A percentile compares a stretch with the other conserved stretches of the same genome.
Evolutionary conservation across 2,113 vertebrate genomes (phyloP).

Genomic region (Chaetura pelagica): DNA sequence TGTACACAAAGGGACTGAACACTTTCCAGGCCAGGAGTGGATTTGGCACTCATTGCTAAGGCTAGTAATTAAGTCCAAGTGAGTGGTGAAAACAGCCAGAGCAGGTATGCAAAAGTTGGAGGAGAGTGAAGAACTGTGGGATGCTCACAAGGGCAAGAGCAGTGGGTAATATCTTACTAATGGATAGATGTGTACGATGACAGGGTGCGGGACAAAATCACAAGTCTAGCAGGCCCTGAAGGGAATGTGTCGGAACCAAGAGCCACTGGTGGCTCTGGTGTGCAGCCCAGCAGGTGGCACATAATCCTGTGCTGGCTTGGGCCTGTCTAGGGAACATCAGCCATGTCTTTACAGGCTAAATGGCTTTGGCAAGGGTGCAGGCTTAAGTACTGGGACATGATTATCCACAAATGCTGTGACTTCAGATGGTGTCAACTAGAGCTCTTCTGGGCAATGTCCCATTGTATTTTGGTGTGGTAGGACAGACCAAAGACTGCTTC

Average conservation of each 20-base stretch:
- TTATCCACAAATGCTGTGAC: not conserved
- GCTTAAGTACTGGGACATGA: not conserved
- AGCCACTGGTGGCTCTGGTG: not conserved
- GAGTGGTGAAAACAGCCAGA: not conserved
- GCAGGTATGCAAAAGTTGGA: not conserved
- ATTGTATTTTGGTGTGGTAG: not conserved
- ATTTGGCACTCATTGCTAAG: not conserved
- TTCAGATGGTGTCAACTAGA: not conserved
- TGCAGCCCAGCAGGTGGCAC: not conserved
- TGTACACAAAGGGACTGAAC: not conserved
- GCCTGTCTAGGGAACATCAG: not conserved
- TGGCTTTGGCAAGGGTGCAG: not conserved
- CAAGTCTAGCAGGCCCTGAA: not conserved
- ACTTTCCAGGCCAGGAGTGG: not conserved
- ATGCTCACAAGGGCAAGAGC: not conserved
- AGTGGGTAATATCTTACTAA: accelerated
- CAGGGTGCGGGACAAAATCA: not conserved
- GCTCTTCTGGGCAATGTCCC: not conserved
- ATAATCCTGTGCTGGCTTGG: not conserved
- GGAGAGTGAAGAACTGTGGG: not conserved
- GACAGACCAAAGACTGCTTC: not conserved
- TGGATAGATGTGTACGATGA: not conserved
- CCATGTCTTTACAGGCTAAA: not conserved
- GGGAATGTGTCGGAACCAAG: not conserved
- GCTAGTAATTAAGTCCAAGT: not conserved